Evolutionary conservation across 2,888 invertebrate genomes (phyloP).

Genomic region (Apamea sordens): DNA sequence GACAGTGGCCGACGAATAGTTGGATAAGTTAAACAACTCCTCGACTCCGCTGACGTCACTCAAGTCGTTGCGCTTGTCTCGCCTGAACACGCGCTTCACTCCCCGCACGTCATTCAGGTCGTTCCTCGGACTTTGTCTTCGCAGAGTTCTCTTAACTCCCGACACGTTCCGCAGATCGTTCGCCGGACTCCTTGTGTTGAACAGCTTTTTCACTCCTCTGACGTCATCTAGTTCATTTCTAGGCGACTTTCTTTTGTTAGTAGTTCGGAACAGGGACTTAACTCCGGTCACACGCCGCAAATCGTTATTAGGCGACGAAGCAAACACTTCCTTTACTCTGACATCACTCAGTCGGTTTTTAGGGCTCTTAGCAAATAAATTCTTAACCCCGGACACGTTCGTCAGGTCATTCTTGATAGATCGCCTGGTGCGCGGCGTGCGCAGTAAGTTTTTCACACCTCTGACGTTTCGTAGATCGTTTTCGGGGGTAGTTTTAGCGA

Average conservation of each 20-base stretch:
- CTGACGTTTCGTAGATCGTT: constrained; percentile 77
- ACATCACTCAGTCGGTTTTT: constrained; percentile 73
- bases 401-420: constrained; percentile 82
- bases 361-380: constrained; percentile 78
- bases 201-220: constrained; percentile 80
- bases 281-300: constrained; percentile 76
- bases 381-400: constrained; percentile 82
- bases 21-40: constrained; percentile 77
- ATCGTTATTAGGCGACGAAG: constrained; percentile 69
- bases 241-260: constrained; percentile 72
- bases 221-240: constrained; percentile 82
- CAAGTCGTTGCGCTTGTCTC: constrained; percentile 63
- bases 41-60: constrained; percentile 82
- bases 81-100: constrained; percentile 74
- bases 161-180: constrained; percentile 82
- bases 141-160: constrained; percentile 78
- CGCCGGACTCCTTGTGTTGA: constrained; percentile 72
- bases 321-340: constrained; percentile 82
- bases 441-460: constrained; percentile 74
- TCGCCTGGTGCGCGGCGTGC: constrained; percentile 75
- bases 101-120: constrained; percentile 81
- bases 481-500: constrained; percentile 72
- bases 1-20: constrained; percentile 52
- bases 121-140: constrained; percentile 75
- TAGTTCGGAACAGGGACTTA: constrained; percentile 68